Evolutionary conservation across 2,113 vertebrate genomes (phyloP).

Genomic region (Caloenas nicobarica): DNA sequence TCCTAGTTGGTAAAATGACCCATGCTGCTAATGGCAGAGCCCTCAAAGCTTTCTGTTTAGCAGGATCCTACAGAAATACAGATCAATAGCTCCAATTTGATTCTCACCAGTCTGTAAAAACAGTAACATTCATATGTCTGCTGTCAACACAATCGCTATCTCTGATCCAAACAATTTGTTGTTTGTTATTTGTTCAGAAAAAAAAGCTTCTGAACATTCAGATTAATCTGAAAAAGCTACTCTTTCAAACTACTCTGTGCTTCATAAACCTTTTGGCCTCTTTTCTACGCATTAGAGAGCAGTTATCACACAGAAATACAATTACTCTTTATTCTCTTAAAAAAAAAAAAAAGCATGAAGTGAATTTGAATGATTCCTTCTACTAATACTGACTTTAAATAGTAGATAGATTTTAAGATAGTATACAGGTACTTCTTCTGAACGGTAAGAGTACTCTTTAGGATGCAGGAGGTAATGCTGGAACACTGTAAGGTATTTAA

Average conservation of each 20-base stretch:
- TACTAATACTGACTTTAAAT: neutral
- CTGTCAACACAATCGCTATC: conserved; percentile 26
- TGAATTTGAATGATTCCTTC: neutral
- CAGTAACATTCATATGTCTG: conserved; percentile 46
- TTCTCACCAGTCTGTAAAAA: conserved; percentile 62
- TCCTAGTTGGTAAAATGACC: conserved; percentile 32
- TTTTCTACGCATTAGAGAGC: neutral
- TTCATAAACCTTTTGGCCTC: neutral
- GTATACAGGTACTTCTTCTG: neutral
- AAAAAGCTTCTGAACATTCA: neutral
- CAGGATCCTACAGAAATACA: conserved; percentile 35
- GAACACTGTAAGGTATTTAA: neutral
- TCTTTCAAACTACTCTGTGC: neutral
- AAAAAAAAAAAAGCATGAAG: neutral
- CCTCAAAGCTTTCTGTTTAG: conserved; percentile 42
- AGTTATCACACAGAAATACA: neutral
- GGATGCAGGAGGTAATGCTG: neutral
- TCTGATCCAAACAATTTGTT: conserved; percentile 46
- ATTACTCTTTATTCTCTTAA: neutral
- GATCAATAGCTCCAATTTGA: conserved; percentile 59
- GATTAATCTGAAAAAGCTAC: neutral
- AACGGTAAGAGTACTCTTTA: neutral
- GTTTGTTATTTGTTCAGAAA: conserved; percentile 33
- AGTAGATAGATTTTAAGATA: neutral
- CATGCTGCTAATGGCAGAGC: conserved; percentile 15